Evolutionary conservation across 1,140 invertebrate genomes (phyloP).

Genomic region (Drosophila sucinea): DNA sequence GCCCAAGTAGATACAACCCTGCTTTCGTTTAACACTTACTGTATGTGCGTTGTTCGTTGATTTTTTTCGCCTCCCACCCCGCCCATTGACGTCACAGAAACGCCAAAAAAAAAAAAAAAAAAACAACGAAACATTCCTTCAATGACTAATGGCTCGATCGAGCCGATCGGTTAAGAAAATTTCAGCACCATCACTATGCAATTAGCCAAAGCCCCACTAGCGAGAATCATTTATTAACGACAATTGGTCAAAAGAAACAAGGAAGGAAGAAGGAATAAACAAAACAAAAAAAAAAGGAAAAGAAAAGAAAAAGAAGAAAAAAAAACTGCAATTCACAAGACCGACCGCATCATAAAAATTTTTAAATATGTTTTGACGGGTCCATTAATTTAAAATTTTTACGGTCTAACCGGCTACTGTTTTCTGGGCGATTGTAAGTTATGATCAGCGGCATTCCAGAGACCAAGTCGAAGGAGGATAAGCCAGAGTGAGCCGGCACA

Average conservation of each 20-base stretch:
- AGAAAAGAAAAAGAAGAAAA: neutral
- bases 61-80: conserved; percentile 10
- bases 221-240: conserved; percentile 52
- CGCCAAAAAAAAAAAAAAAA: conserved; percentile 13
- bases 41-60: neutral
- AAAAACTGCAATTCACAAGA: conserved; percentile 17
- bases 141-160: conserved; percentile 42
- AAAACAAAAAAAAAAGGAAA: neutral
- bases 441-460: conserved; percentile 44
- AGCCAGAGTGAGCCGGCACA: neutral
- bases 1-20: neutral
- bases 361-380: conserved; percentile 79
- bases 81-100: conserved; percentile 69
- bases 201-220: conserved; percentile 46
- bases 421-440: conserved; percentile 77
- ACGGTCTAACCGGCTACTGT: conserved; percentile 77
- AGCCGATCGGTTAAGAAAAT: conserved; percentile 34
- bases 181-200: conserved; percentile 50
- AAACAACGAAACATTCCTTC: neutral
- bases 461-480: conserved; percentile 1
- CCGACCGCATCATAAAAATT: conserved; percentile 68
- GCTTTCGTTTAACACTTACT: neutral
- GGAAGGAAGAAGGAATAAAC: neutral
- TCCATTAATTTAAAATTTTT: conserved; percentile 81
- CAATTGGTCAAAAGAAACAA: conserved; percentile 12